Base-by-base conservation (phyloP, 2,797 vertebrate genomes). In the Tragelaphus oryx region DNA sequence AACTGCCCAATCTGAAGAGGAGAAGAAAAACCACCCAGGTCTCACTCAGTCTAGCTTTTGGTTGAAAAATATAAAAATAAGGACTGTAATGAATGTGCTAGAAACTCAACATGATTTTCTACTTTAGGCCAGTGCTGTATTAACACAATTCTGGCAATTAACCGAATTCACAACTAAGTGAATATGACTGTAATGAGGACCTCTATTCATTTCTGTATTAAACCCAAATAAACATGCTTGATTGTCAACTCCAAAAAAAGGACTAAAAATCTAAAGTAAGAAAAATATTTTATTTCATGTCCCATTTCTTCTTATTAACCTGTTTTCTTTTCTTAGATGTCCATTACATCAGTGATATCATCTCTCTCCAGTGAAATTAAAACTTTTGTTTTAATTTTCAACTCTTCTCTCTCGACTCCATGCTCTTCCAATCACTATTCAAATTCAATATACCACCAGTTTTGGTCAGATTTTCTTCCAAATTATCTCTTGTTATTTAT, bases 151-250 rank as follows among this genome's bases (percentile, higher is more conserved):
- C 79, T 93, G 65, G 2, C 59, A 95, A 57, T 30, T 76, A 57
- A 48, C 16, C 54, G 4, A 85, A 71, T 89, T 71, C n/a, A 93
- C n/a, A 81, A 14, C 74, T 88, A 90, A 71, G 60, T 71, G 84
- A 96, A 85, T 26, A 89, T 30, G 24, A 92, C 13, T 88, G 48
- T 28, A 92, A 86, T 54, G 41, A 10, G 5, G 37, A 85, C 13
- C 5, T 24, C 17, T 71, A n/a, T 44, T 89, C 26, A 17, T 88
- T 96, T 94, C 44, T 65, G 10, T 41, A 57, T 41, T 97, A 89
- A 94, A 79, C 78, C 22, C 12, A 93, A 59, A 89, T 14, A 86
- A 92, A 92, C 75, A 68, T 79, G 89, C 55, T 92, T 86, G 74
- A 85, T 4, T 81, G 18, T 50, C 41, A 78, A 41, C 2, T 24